Percentiles rank a stretch among this genome's conserved stretches.
Conservation (phyloP, 2,797 vertebrate species). For the Rhabdomys pumilio region DNA sequence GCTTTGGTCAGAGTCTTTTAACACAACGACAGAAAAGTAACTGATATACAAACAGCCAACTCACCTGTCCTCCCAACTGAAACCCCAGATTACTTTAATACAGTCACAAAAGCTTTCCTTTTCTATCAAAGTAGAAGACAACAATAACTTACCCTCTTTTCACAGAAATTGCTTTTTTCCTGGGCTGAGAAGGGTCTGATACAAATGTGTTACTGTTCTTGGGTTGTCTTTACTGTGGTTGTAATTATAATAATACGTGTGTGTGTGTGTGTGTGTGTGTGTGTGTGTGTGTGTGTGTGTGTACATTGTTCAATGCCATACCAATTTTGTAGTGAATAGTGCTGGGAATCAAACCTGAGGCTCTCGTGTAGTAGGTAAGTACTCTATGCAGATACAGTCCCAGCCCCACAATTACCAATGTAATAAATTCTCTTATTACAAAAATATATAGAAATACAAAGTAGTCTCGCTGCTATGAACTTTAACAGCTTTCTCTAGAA, state of each 20-base stretch:
- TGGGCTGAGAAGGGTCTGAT: not conserved
- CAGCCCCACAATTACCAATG: not conserved
- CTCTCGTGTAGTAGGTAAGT: not conserved
- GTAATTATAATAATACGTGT: not conserved
- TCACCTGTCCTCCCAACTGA: not conserved
- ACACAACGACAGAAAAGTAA: not conserved
- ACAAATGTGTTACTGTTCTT: constrained; percentile 31
- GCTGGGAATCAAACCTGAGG: not conserved
- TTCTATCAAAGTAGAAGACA: not conserved
- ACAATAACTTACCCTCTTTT: constrained; percentile 10
- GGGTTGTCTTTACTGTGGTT: not conserved
- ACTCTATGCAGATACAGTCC: not conserved
- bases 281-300: not conserved
- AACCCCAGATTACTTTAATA: constrained; percentile 27
- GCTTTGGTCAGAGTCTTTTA: not conserved
- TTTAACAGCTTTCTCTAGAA: not conserved
- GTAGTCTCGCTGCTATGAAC: not conserved
- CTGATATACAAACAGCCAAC: not conserved
- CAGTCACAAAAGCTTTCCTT: not conserved
- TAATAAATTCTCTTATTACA: constrained; percentile 2
- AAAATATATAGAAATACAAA: not conserved
- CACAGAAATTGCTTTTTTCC: not conserved
- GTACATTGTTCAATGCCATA: constrained; percentile 5
- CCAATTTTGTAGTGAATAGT: not conserved
- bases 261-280: not conserved